A percentile compares a stretch with the other conserved stretches of the same genome.
Evolutionary conservation across 2,797 vertebrate genomes (phyloP).

Genomic region (Columba guinea): DNA sequence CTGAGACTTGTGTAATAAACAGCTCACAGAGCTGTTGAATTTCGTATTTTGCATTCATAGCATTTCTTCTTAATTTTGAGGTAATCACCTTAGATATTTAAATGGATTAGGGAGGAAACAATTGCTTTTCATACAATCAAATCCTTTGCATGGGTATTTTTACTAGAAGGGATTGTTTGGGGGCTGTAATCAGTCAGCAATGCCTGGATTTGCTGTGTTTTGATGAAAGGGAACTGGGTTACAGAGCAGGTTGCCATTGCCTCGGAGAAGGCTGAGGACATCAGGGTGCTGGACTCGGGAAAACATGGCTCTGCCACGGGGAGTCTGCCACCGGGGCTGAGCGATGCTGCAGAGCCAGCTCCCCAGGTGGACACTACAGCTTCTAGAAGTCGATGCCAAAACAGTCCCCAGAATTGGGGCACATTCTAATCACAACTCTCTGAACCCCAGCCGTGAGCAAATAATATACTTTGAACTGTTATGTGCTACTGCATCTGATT

Average conservation of each 20-base stretch:
- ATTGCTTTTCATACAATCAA: background rate
- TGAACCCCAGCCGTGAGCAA: background rate
- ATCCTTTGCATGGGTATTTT: background rate
- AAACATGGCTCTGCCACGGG: background rate
- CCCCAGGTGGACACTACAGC: background rate
- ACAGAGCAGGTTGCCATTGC: background rate
- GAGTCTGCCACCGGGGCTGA: background rate
- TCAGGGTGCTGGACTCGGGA: background rate
- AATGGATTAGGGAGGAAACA: background rate
- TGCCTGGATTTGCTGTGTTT: background rate
- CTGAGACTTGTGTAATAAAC: background rate
- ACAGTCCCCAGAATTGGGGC: background rate
- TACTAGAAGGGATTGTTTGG: background rate
- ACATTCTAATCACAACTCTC: rapidly evolving
- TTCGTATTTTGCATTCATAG: background rate
- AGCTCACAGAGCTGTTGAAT: background rate
- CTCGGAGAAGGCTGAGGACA: background rate
- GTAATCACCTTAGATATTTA: background rate
- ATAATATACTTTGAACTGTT: background rate
- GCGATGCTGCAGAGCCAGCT: background rate
- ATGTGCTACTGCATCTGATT: background rate
- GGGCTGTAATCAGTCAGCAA: background rate
- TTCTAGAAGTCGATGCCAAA: background rate
- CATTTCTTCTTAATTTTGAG: constrained; percentile 13
- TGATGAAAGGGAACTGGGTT: background rate